phyloP scores from a whole-genome alignment of 2,797 vertebrate species.

The Ctenochaetus hawaiiensis region DNA sequence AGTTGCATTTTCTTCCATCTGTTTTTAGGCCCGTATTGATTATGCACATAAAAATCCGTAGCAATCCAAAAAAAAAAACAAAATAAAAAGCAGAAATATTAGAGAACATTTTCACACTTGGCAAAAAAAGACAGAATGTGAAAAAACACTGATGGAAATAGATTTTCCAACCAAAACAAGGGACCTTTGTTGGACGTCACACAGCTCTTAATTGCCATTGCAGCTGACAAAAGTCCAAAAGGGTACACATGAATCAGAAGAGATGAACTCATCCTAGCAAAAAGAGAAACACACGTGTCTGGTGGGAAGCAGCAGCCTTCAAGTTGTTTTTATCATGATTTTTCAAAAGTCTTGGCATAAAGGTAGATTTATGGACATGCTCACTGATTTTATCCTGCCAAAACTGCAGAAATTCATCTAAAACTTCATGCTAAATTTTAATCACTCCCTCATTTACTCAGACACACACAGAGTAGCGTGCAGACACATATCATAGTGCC shows the following conservation, averaged over 20 bases:
- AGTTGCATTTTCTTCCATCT: neutral
- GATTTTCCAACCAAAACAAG: slow-evolving; percentile 13
- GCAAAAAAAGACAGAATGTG: neutral
- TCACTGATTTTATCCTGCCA: neutral
- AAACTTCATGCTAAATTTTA: slow-evolving; percentile 13
- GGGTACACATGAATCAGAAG: neutral
- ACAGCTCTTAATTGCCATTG: slow-evolving; percentile 1
- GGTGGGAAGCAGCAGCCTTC: neutral
- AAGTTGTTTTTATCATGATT: neutral
- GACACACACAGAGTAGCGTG: neutral
- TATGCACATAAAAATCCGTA: neutral
- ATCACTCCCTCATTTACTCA: neutral
- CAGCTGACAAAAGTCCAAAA: slow-evolving; percentile 25
- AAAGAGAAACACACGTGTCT: neutral
- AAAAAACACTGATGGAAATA: slow-evolving; percentile 9
- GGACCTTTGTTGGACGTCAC: neutral
- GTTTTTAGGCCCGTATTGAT: neutral
- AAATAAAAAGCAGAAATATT: neutral
- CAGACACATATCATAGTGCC: slow-evolving; percentile 1
- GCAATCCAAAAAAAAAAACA: neutral
- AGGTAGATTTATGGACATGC: neutral
- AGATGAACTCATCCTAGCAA: slow-evolving; percentile 1
- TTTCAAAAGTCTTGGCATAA: neutral
- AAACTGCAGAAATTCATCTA: neutral
- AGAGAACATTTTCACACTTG: too few relatives aligned